phyloP scores from a whole-genome alignment of 30 jellyfish, hydroid and myxozoan species.

The Turritopsis rubra region DNA sequence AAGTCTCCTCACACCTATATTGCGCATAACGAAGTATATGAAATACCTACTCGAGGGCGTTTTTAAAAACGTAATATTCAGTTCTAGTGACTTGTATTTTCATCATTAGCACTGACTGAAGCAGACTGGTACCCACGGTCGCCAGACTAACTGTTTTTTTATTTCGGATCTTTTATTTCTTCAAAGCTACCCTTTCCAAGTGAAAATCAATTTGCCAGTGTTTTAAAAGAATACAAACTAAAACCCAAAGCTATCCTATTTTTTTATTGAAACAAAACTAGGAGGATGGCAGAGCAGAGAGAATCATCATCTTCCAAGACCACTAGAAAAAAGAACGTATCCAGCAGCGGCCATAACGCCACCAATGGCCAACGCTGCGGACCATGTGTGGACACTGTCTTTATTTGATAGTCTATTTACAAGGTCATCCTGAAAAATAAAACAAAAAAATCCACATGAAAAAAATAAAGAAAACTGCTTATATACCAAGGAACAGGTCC shows the following conservation, averaged over 20 bases:
- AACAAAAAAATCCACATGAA: neutral
- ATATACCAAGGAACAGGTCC: neutral
- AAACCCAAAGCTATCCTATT: neutral
- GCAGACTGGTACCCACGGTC: too few species aligned
- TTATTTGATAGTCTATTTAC: neutral
- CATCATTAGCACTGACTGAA: too few species aligned
- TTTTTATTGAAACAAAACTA: neutral
- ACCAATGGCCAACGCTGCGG: conserved; percentile 2
- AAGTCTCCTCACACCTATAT: neutral
- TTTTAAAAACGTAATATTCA: too few species aligned
- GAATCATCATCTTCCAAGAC: neutral
- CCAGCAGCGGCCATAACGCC: conserved; percentile 17
- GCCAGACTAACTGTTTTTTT: too few species aligned
- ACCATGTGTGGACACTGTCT: conserved; percentile 9
- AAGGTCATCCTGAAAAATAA: neutral
- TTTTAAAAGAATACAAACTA: neutral
- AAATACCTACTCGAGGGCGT: too few species aligned
- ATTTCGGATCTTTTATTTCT: neutral
- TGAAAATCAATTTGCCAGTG: neutral
- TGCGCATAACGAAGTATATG: neutral
- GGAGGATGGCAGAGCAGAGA: neutral
- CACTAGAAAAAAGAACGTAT: conserved; percentile 1
- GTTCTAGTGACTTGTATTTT: too few species aligned
- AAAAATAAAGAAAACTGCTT: neutral
- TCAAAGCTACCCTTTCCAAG: neutral